phyloP scores from a whole-genome alignment of 2,113 vertebrate genomes.

The human region DNA sequence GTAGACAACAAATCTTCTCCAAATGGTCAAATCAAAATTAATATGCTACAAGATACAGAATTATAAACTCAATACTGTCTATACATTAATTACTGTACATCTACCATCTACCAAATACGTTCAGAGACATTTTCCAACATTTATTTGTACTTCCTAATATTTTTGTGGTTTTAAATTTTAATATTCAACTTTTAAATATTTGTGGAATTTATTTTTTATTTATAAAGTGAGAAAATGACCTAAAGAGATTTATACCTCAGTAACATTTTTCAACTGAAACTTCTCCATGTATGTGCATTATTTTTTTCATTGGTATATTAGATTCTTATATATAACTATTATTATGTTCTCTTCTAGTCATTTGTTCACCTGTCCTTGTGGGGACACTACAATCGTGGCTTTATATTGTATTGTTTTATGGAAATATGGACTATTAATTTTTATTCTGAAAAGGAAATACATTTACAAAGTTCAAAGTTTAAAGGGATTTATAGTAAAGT shows the following conservation, averaged over 20 bases:
- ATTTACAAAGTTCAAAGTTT: not conserved
- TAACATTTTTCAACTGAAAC: not conserved
- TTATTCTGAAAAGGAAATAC: not conserved
- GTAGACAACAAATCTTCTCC: not conserved
- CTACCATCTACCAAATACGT: not conserved
- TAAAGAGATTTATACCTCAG: not conserved
- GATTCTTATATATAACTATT: not conserved
- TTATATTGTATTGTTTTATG: not conserved
- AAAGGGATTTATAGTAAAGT: not conserved
- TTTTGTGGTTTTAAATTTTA: not conserved
- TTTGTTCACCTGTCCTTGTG: not conserved
- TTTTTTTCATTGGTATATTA: not conserved
- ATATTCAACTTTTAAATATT: not conserved
- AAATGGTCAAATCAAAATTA: not conserved
- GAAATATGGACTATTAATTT: not conserved
- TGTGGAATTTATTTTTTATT: not conserved
- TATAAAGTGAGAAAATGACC: not conserved
- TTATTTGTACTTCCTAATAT: not conserved
- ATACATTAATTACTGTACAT: not conserved
- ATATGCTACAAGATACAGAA: not conserved
- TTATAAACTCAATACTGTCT: not conserved
- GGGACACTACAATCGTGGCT: not conserved
- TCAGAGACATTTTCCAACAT: not conserved
- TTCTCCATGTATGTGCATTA: not conserved
- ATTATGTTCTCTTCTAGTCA: not conserved